Conservation (phyloP, 35 echinoderm and acorn worm genomes). For the Acanthaster planci region DNA sequence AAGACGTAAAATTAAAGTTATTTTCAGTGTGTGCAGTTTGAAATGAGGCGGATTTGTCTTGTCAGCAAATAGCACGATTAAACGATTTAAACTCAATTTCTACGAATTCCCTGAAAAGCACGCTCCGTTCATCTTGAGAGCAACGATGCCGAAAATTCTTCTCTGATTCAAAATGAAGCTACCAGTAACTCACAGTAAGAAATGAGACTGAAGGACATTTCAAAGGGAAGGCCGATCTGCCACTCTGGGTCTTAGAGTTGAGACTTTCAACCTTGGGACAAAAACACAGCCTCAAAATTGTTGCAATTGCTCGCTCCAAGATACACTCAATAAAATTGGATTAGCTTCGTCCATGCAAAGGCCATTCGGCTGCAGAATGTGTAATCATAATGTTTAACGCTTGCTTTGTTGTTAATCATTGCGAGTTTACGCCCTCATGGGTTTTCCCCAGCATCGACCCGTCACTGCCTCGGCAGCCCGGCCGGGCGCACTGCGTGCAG, state of each 20-base stretch:
- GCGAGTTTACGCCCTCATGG: slow-evolving; percentile 1
- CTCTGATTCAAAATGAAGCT: neutral
- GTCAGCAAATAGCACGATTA: neutral
- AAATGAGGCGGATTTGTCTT: too few relatives aligned
- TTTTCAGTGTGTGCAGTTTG: too few relatives aligned
- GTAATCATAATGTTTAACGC: slow-evolving; percentile 34
- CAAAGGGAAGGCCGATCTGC: neutral
- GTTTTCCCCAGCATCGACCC: neutral
- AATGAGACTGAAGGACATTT: neutral
- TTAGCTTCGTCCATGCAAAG: slow-evolving; percentile 4
- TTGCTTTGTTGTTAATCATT: slow-evolving; percentile 32
- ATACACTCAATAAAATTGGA: slow-evolving; percentile 13
- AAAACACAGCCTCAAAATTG: neutral
- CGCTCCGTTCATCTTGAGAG: neutral
- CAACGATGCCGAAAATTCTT: slow-evolving; percentile 1
- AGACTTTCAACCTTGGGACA: neutral
- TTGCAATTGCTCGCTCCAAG: slow-evolving; percentile 6
- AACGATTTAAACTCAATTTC: slow-evolving; percentile 34
- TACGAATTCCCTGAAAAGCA: slow-evolving; percentile 11
- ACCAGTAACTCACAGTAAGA: neutral
- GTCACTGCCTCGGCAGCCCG: neutral
- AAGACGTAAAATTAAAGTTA: too few relatives aligned
- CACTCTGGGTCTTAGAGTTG: slow-evolving; percentile 3
- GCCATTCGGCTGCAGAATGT: slow-evolving; percentile 9
- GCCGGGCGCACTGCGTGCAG: neutral